Conservation (phyloP, 2,113 vertebrate species). For the Physeter macrocephalus region DNA sequence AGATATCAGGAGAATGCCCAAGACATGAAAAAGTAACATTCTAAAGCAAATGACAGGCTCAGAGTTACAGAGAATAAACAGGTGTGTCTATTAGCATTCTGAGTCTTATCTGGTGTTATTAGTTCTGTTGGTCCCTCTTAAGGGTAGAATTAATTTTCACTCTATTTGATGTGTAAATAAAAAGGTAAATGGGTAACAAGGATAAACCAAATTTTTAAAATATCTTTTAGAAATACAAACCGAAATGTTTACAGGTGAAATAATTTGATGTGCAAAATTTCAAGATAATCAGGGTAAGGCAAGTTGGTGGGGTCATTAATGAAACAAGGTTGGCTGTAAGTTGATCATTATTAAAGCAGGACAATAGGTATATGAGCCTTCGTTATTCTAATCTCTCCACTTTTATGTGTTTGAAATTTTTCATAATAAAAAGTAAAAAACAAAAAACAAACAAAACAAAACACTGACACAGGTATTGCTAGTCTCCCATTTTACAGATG, state of each 20-base stretch:
- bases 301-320: no score
- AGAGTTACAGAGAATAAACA: background rate
- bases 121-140: background rate
- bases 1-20: slow-evolving; percentile 76
- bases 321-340: background rate
- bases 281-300: background rate
- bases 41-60: background rate
- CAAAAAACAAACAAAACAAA: background rate
- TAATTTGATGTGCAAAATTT: background rate
- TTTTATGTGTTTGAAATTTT: background rate
- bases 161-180: background rate
- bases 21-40: slow-evolving; percentile 67
- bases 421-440: background rate
- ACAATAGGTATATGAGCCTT: background rate
- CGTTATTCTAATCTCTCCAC: background rate
- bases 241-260: background rate
- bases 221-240: background rate
- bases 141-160: background rate
- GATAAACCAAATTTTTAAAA: background rate
- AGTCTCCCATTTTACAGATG: background rate
- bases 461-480: background rate
- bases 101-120: background rate
- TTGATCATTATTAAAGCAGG: background rate
- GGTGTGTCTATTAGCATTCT: background rate
- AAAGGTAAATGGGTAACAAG: background rate